Evolutionary conservation across 2,797 vertebrate species (phyloP).

Genomic region (Dallia pectoralis): DNA sequence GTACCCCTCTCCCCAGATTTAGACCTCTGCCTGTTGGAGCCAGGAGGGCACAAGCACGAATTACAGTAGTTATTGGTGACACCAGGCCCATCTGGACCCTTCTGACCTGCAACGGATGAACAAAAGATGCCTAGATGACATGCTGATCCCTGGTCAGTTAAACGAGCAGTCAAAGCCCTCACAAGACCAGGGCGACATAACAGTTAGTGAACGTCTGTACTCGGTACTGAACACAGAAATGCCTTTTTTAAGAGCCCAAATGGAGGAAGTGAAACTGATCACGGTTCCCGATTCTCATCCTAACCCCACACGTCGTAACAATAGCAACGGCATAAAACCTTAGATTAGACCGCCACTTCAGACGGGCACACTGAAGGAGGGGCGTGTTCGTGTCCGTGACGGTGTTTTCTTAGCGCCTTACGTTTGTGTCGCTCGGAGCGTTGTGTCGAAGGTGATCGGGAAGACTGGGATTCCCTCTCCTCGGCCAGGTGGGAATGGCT

Average conservation of each 20-base stretch:
- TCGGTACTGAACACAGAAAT: neutral
- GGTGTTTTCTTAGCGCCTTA: slow-evolving; percentile 45
- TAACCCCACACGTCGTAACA: neutral
- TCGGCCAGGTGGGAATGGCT: slow-evolving; percentile 89
- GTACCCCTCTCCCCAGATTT: slow-evolving; percentile 82
- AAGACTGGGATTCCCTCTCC: slow-evolving; percentile 80
- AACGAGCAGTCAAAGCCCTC: neutral
- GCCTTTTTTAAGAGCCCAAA: neutral
- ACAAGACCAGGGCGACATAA: neutral
- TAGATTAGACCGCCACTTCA: neutral
- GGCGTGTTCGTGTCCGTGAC: neutral
- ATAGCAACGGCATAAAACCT: neutral
- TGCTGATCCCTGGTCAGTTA: neutral
- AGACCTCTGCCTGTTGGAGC: slow-evolving; percentile 89
- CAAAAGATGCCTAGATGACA: neutral
- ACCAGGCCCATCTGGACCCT: slow-evolving; percentile 86
- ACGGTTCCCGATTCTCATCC: neutral
- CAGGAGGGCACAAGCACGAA: slow-evolving; percentile 88
- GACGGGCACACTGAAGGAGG: neutral
- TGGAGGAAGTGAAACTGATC: neutral
- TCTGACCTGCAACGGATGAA: slow-evolving; percentile 78
- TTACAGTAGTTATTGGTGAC: slow-evolving; percentile 96
- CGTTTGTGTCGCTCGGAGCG: slow-evolving; percentile 91
- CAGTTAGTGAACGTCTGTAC: neutral
- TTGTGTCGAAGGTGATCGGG: slow-evolving; percentile 76